Base-by-base conservation (phyloP, 2,888 invertebrate species). In the Eucera pruinosa region DNA sequence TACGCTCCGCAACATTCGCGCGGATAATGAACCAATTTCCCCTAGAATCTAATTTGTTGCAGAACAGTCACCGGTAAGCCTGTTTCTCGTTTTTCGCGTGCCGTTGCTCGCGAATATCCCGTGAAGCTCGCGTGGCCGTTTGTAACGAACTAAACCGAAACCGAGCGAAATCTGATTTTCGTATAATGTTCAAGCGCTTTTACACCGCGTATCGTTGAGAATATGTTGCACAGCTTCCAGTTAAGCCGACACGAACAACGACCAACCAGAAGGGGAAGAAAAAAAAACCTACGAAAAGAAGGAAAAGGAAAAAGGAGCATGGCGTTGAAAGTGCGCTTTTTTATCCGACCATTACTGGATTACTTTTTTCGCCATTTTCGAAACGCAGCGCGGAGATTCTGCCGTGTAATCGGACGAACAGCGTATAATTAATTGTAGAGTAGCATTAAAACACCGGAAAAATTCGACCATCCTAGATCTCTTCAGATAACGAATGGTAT, bases 341-440 rank as follows among this genome's bases (percentile, higher is more conserved):
- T 50, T 27, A 64, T 39, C 36, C 45, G 1, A 2, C 58, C 52
- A 52, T 75, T 65, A 47, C 39, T 30, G 30, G 57, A 67, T 57
- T 65, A 61, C 71, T 18, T 57, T 55, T 33, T 54, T 18, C 55
- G 11, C 39, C 45, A 30, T 61, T 68, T 68, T 65, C 48, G 45
- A 54, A 57, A n/a, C 13, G n/a, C n/a, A n/a, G n/a, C 48, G 55
- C 36, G 9, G 30, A 27, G 20, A 64, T 60, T 78, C 73, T 20
- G 20, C 70, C 30, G 43, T n/a, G 25, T 20, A 41, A 41, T 39
- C 25, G 48, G 45, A 20, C 48, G 33, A 58, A 20, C 70, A 23
- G 50, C 23, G 62, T 66, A 75, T 79, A 82, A 85, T 85, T 85
- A 82, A 85, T 83, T 75, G 78, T 72, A 73, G 60, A 48, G 48